Conservation (phyloP, 2,113 vertebrate genomes). For the Cacatua alba region DNA sequence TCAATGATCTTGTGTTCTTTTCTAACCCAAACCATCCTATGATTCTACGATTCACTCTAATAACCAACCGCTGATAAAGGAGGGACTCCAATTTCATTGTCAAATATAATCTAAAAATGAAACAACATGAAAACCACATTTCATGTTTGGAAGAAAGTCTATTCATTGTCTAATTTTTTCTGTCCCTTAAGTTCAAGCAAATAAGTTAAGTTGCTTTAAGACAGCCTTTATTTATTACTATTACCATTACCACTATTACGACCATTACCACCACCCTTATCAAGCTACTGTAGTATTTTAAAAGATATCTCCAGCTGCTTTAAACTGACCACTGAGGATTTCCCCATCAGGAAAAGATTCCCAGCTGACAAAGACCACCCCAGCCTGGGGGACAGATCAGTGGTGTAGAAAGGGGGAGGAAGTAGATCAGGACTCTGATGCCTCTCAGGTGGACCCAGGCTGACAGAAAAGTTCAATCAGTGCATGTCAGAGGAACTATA, state of each 20-base stretch:
- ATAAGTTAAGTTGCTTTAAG: not conserved
- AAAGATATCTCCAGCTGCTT: not conserved
- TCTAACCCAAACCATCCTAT: not conserved
- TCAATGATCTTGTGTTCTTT: not conserved
- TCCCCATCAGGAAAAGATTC: not conserved
- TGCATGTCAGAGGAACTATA: not conserved
- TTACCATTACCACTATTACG: no score
- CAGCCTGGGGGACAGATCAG: not conserved
- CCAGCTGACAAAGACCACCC: not conserved
- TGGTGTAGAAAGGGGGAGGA: not conserved
- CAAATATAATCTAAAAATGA: not conserved
- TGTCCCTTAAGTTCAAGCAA: not conserved
- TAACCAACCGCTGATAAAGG: rapidly evolving
- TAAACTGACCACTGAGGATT: not conserved
- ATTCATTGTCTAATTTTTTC: not conserved
- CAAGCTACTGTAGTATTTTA: not conserved
- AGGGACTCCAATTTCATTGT: not conserved
- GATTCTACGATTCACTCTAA: not conserved
- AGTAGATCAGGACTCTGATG: not conserved
- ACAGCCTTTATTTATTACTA: no score
- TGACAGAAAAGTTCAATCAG: not conserved
- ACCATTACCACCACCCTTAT: not conserved
- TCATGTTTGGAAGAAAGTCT: not conserved
- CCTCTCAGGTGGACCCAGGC: not conserved
- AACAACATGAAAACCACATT: not conserved